Conservation (phyloP, 2,797 vertebrate species). For the Pyrocephalus nanus region DNA sequence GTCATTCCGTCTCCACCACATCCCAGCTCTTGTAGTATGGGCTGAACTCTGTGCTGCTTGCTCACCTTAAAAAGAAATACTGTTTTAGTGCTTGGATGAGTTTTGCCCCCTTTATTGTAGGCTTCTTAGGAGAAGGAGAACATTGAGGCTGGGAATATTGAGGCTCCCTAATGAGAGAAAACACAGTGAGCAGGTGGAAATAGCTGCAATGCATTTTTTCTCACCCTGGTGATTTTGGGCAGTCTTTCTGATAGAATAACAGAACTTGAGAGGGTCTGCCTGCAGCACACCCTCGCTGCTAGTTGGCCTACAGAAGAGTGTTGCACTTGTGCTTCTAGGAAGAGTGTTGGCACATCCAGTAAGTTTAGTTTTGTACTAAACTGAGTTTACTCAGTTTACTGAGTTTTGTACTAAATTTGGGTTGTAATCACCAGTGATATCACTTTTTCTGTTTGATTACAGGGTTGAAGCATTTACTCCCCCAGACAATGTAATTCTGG, state of each 20-base stretch:
- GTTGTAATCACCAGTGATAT: not conserved
- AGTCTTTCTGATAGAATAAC: not conserved
- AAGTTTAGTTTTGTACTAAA: not conserved
- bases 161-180: not conserved
- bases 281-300: not conserved
- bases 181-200: not conserved
- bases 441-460: not conserved
- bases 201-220: not conserved
- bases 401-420: not conserved
- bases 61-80: not conserved
- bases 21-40: not conserved
- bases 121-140: not conserved
- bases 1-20: rapidly evolving
- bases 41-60: not conserved
- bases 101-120: not conserved
- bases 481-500: not conserved
- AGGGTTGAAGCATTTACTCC: not conserved
- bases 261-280: not conserved
- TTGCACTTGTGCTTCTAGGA: not conserved
- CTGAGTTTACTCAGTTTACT: too few relatives aligned
- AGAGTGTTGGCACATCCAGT: not conserved
- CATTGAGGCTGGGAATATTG: not conserved
- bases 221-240: not conserved
- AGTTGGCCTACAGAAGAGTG: not conserved
- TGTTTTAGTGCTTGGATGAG: not conserved